Evolutionary conservation across 2,797 vertebrate genomes (phyloP).

Genomic region (Myoxocephalus aenaeus): DNA sequence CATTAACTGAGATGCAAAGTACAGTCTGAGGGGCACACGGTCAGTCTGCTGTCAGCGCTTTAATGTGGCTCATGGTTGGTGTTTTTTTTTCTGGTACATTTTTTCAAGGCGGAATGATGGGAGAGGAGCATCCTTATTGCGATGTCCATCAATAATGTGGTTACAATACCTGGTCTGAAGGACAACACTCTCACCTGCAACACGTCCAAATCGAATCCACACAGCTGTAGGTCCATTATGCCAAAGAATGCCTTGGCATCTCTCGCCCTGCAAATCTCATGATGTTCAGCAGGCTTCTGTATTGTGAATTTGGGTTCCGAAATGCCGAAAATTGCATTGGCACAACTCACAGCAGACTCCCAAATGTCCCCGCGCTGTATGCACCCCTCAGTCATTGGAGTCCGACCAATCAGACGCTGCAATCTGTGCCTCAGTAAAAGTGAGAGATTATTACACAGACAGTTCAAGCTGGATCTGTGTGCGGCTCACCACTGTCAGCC

Average conservation of each 20-base stretch:
- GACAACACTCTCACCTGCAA: constrained; percentile 49
- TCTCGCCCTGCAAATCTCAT: constrained; percentile 41
- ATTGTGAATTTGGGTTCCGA: constrained; percentile 60
- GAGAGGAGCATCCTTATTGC: constrained; percentile 1
- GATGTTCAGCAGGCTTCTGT: constrained; percentile 49
- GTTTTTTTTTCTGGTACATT: not conserved
- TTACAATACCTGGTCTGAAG: constrained; percentile 19
- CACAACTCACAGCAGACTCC: constrained; percentile 48
- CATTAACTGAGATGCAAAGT: constrained; percentile 58
- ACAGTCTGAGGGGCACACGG: constrained; percentile 27
- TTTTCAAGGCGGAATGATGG: constrained; percentile 10
- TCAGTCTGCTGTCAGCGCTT: constrained; percentile 26
- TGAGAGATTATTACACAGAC: constrained; percentile 72
- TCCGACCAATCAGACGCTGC: constrained; percentile 68
- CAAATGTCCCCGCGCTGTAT: constrained; percentile 42
- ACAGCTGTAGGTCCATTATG: constrained; percentile 58
- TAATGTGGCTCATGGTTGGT: not conserved
- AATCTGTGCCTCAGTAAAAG: constrained; percentile 70
- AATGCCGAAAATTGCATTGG: constrained; percentile 70
- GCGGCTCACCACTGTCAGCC: constrained; percentile 68
- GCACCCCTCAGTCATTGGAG: constrained; percentile 59
- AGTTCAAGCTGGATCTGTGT: constrained; percentile 60
- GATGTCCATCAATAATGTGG: constrained; percentile 5
- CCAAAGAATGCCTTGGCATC: constrained; percentile 56
- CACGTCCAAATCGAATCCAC: constrained; percentile 58